These are phyloP conservation scores for Crematogaster levior DNA, from an alignment of 2,888 invertebrate species.

Conservation along the genomic window DNA sequence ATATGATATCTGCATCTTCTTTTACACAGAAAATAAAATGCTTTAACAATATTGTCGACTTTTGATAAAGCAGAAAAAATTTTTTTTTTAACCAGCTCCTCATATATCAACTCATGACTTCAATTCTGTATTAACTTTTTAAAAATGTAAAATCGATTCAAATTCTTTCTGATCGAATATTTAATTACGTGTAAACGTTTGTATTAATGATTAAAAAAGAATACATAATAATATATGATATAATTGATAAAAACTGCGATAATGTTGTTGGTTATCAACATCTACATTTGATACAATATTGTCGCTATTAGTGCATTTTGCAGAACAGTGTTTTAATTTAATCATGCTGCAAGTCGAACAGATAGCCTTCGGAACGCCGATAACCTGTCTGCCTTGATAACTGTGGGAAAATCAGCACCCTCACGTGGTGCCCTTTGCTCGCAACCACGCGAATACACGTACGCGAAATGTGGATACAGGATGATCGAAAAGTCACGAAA, in stretches of 20 bases:
- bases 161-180: neutral
- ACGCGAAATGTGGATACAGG: constrained; percentile 36
- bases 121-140: neutral
- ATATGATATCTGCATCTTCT: neutral
- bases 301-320: neutral
- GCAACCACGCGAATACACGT: constrained; percentile 32
- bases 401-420: constrained; percentile 77
- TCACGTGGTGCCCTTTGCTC: constrained; percentile 56
- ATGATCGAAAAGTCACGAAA: constrained; percentile 50
- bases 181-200: neutral
- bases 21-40: neutral
- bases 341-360: constrained; percentile 26
- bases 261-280: neutral
- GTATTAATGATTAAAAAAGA: neutral
- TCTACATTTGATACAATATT: neutral
- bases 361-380: constrained; percentile 58
- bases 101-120: neutral
- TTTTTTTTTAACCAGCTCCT: neutral
- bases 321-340: constrained; percentile 48
- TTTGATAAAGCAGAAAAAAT: neutral
- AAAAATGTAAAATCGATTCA: neutral
- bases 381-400: constrained; percentile 75
- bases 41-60: neutral
- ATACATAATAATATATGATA: neutral
- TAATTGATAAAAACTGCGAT: neutral